These are phyloP conservation scores for Prosapia bicincta DNA, from an alignment of 2,888 invertebrate genomes.

Conservation along the genomic window DNA sequence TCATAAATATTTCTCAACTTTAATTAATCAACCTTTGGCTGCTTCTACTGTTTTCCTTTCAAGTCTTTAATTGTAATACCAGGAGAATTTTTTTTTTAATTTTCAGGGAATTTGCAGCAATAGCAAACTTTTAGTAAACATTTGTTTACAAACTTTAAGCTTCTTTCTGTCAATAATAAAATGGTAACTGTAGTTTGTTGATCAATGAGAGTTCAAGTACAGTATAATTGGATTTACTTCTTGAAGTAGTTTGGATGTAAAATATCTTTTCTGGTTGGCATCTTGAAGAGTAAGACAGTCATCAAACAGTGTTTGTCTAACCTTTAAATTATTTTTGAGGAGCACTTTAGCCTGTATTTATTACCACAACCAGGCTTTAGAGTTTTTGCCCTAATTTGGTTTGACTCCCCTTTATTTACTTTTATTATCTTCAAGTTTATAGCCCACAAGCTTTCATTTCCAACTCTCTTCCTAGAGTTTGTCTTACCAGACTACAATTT, in stretches of 20 bases:
- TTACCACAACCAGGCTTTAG: constrained; percentile 13
- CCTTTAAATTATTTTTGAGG: constrained; percentile 1
- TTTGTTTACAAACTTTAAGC: constrained; percentile 8
- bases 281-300: neutral
- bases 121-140: constrained; percentile 11
- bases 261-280: constrained; percentile 17
- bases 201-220: constrained; percentile 1
- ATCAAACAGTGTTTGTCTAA: constrained; percentile 4
- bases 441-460: constrained; percentile 14
- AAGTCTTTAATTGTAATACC: too few species aligned
- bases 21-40: neutral
- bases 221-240: too few species aligned
- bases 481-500: too few species aligned
- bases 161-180: neutral
- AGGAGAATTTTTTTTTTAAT: constrained; percentile 11
- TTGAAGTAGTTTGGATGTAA: constrained; percentile 10
- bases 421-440: constrained; percentile 13
- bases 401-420: constrained; percentile 10
- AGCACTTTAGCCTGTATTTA: too few species aligned
- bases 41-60: neutral
- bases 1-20: neutral
- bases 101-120: constrained; percentile 7
- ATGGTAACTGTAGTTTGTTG: constrained; percentile 8
- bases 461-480: constrained; percentile 9
- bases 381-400: constrained; percentile 20